Evolutionary conservation across 2,797 vertebrate species (phyloP).

Genomic region (Pseudotriccus pelzelni): DNA sequence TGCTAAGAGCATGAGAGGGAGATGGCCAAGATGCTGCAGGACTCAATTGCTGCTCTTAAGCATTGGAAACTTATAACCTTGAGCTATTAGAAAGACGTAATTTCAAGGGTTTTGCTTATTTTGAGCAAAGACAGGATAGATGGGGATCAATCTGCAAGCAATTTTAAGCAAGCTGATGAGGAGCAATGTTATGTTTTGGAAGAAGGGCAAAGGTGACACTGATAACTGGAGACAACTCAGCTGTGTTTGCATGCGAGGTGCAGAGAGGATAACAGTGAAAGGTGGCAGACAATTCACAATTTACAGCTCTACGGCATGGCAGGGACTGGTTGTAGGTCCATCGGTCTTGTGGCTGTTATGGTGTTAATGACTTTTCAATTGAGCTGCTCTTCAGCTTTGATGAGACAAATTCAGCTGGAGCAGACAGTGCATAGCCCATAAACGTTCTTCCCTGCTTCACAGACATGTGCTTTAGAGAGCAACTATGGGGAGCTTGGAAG

Average conservation of each 20-base stretch:
- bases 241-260: neutral
- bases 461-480: neutral
- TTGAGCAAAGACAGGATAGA: neutral
- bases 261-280: neutral
- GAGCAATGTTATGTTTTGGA: neutral
- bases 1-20: neutral
- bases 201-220: neutral
- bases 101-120: neutral
- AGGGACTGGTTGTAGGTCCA: neutral
- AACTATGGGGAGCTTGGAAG: neutral
- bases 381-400: neutral
- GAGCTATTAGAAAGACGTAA: neutral
- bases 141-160: neutral
- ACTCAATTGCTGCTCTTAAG: neutral
- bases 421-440: neutral
- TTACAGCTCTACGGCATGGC: neutral
- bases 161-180: neutral
- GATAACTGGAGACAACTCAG: neutral
- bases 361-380: neutral
- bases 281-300: neutral
- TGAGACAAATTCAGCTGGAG: neutral
- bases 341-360: neutral
- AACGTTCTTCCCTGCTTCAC: neutral
- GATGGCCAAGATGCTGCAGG: neutral
- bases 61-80: neutral